Percentiles rank a stretch among this genome's conserved stretches.
Evolutionary conservation across 2,797 vertebrate species (phyloP).

Genomic region (Sparus aurata): DNA sequence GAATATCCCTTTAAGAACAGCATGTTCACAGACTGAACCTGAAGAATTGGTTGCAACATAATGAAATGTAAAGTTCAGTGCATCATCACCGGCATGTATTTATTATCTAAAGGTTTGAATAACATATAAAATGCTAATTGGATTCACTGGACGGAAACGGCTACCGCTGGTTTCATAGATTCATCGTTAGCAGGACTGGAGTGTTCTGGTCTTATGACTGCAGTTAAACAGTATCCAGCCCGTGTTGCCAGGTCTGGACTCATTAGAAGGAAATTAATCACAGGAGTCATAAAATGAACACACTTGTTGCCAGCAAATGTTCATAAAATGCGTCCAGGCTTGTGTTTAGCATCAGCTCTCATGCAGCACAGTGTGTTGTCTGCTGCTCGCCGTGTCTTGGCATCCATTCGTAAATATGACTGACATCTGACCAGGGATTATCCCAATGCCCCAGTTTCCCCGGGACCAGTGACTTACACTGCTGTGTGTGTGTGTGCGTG

Average conservation of each 20-base stretch:
- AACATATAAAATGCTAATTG: slow-evolving; percentile 4
- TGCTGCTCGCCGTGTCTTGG: slow-evolving; percentile 53
- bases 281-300: slow-evolving; percentile 32
- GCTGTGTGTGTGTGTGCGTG: slow-evolving; percentile 2
- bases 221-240: background rate
- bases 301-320: slow-evolving; percentile 30
- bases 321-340: slow-evolving; percentile 42
- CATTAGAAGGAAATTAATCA: slow-evolving; percentile 27
- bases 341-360: slow-evolving; percentile 50
- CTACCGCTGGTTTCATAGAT: background rate
- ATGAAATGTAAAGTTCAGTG: too few relatives aligned
- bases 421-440: slow-evolving; percentile 75
- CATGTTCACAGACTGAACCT: too few relatives aligned
- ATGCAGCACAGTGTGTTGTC: slow-evolving; percentile 43
- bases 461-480: slow-evolving; percentile 44
- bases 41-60: too few relatives aligned
- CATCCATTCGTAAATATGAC: slow-evolving; percentile 64
- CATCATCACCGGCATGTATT: background rate
- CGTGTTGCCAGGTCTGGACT: slow-evolving; percentile 11
- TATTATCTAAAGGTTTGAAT: background rate
- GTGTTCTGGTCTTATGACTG: background rate
- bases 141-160: background rate
- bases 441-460: slow-evolving; percentile 69
- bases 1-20: too few relatives aligned
- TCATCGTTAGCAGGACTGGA: background rate